Conservation (phyloP, 2,888 invertebrate species). For the Drosophila nr. fundita region DNA sequence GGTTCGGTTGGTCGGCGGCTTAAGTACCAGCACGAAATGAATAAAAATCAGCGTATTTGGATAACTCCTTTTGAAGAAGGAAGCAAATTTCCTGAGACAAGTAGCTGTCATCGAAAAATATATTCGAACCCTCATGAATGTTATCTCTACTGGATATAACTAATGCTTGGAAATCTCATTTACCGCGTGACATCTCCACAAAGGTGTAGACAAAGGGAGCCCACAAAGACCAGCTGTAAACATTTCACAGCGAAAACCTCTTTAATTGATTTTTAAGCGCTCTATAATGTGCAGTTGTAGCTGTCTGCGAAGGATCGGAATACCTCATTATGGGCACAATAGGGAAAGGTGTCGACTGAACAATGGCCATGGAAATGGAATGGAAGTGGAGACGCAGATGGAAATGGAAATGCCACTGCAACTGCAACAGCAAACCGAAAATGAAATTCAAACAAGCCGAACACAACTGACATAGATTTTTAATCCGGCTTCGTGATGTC, state of each 20-base stretch:
- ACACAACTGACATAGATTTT: slow-evolving; percentile 44
- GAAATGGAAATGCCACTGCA: slow-evolving; percentile 18
- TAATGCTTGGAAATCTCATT: slow-evolving; percentile 54
- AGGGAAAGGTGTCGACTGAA: slow-evolving; percentile 67
- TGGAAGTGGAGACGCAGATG: slow-evolving; percentile 1
- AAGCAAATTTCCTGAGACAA: neutral
- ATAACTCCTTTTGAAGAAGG: slow-evolving; percentile 5
- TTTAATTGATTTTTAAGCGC: slow-evolving; percentile 73
- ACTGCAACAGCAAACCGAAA: slow-evolving; percentile 48
- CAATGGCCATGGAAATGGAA: slow-evolving; percentile 19
- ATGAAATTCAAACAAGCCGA: slow-evolving; percentile 59
- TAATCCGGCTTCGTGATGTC: slow-evolving; percentile 48
- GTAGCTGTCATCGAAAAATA: neutral
- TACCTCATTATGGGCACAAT: slow-evolving; percentile 57
- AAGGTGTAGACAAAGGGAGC: slow-evolving; percentile 16
- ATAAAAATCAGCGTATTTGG: slow-evolving; percentile 2
- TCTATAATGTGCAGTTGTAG: slow-evolving; percentile 50
- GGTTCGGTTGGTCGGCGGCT: slow-evolving; percentile 7
- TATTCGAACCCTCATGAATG: neutral
- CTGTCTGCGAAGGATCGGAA: slow-evolving; percentile 24
- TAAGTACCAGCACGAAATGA: slow-evolving; percentile 30
- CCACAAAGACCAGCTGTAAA: slow-evolving; percentile 62
- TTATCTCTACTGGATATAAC: slow-evolving; percentile 3
- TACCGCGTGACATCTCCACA: slow-evolving; percentile 36
- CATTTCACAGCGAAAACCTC: slow-evolving; percentile 42